phyloP scores from a whole-genome alignment of 2,113 vertebrate genomes.

The Petromus typicus region DNA sequence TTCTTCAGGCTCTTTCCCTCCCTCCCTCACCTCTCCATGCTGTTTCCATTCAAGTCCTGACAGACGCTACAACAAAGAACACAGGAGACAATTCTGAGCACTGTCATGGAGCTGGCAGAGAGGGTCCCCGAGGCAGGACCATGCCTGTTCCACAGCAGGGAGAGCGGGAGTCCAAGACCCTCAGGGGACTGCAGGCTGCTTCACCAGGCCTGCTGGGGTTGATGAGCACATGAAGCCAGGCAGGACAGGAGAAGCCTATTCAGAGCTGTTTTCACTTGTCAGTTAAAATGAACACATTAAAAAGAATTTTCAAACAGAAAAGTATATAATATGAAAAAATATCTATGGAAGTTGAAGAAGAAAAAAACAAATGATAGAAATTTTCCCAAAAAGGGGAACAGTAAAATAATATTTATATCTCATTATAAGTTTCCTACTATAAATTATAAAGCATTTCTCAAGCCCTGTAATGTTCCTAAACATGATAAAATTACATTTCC shows the following conservation, averaged over 20 bases:
- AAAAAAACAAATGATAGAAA: background rate
- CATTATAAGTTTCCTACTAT: constrained; percentile 2
- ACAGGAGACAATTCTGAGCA: background rate
- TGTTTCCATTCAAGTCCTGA: background rate
- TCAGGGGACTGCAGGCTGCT: too few relatives aligned
- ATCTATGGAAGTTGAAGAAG: background rate
- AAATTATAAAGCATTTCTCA: background rate
- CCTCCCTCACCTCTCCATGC: background rate
- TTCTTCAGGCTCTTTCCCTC: background rate
- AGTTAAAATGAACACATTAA: background rate
- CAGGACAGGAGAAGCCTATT: background rate
- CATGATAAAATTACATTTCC: background rate
- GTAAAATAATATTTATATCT: constrained; percentile 6
- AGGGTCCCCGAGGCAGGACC: background rate
- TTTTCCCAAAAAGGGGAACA: background rate
- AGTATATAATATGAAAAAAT: background rate
- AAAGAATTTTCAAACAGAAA: background rate
- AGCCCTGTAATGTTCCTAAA: background rate
- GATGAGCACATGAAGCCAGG: background rate
- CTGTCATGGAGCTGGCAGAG: too few relatives aligned
- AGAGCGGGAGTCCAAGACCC: background rate
- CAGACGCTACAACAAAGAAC: too few relatives aligned
- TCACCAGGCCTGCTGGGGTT: too few relatives aligned
- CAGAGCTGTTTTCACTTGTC: background rate
- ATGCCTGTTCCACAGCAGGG: background rate